These are phyloP conservation scores for Poeciliopsis paucimaculata DNA, from an alignment of 2,797 vertebrate genomes.

Conservation along the genomic window DNA sequence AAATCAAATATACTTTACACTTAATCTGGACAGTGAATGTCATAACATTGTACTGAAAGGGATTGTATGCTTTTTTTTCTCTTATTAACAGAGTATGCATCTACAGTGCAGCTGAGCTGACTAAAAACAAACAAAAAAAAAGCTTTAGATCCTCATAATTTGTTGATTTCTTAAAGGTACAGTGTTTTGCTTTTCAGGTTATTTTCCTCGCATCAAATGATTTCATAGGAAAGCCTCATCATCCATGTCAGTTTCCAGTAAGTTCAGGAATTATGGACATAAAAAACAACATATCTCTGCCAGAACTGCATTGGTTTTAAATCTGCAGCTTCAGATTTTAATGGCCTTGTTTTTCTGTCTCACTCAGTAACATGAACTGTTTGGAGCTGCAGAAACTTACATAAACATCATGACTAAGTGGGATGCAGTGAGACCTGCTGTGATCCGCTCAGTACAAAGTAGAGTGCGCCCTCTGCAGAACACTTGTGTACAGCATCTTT, in stretches of 20 bases:
- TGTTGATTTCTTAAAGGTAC: constrained; percentile 78
- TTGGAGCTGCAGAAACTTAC: not conserved
- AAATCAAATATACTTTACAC: constrained; percentile 16
- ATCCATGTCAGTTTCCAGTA: constrained; percentile 69
- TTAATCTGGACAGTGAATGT: constrained; percentile 82
- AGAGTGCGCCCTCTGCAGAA: constrained; percentile 43
- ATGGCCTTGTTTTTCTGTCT: not conserved
- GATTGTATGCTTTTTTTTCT: constrained; percentile 69
- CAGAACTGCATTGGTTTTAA: constrained; percentile 26
- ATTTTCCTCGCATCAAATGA: constrained; percentile 74
- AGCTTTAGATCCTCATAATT: constrained; percentile 37
- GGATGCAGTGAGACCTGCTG: not conserved
- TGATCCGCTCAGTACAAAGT: not conserved
- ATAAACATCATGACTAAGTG: not conserved
- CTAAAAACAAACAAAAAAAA: constrained; percentile 50
- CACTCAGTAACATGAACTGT: not conserved
- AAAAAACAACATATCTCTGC: constrained; percentile 57
- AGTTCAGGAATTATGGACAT: constrained; percentile 66
- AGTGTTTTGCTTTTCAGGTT: constrained; percentile 71
- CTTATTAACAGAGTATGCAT: constrained; percentile 69
- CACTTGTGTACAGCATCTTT: not conserved
- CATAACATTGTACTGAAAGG: constrained; percentile 82
- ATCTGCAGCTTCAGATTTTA: constrained; percentile 11
- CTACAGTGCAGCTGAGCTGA: constrained; percentile 59
- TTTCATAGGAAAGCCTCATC: constrained; percentile 69